Percentiles rank a stretch among this genome's conserved stretches.
Conservation (phyloP, 1,140 invertebrate genomes). For the Belonocnema kinseyi region DNA sequence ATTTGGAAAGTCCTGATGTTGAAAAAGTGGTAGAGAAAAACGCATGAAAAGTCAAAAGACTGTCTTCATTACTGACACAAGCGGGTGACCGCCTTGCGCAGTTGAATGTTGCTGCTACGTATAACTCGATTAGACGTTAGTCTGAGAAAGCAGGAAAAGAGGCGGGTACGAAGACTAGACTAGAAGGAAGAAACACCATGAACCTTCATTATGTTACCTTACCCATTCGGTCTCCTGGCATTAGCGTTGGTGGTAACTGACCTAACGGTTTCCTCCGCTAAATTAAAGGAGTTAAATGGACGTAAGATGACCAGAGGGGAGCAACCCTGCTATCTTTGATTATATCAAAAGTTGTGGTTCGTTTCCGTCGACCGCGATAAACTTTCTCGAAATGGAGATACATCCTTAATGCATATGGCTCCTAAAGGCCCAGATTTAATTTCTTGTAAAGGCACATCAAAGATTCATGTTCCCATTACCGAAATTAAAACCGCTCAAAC, state of each 20-base stretch:
- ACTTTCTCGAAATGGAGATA: slow-evolving; percentile 24
- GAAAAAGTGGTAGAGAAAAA: slow-evolving; percentile 47
- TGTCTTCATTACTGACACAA: slow-evolving; percentile 59
- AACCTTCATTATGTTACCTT: slow-evolving; percentile 74
- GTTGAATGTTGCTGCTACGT: slow-evolving; percentile 61
- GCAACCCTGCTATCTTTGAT: slow-evolving; percentile 53
- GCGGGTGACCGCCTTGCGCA: slow-evolving; percentile 47
- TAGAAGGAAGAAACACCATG: slow-evolving; percentile 66
- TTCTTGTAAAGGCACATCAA: slow-evolving; percentile 29
- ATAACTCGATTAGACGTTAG: slow-evolving; percentile 73
- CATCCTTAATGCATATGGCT: slow-evolving; percentile 22
- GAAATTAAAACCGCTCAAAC: slow-evolving; percentile 13
- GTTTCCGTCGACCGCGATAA: slow-evolving; percentile 32
- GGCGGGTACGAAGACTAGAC: slow-evolving; percentile 48
- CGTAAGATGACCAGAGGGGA: slow-evolving; percentile 64
- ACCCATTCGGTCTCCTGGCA: slow-evolving; percentile 59
- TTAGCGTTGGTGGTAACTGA: slow-evolving; percentile 70
- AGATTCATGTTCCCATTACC: slow-evolving; percentile 20
- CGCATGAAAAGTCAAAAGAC: slow-evolving; percentile 59
- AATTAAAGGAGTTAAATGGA: slow-evolving; percentile 71
- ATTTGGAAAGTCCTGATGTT: background rate
- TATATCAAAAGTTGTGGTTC: slow-evolving; percentile 59
- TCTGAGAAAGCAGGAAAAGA: slow-evolving; percentile 59
- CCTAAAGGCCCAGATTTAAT: slow-evolving; percentile 25
- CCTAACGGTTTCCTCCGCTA: slow-evolving; percentile 67